Evolutionary conservation across 2,888 invertebrate species (phyloP).

Genomic region (Coenonympha glycerion): DNA sequence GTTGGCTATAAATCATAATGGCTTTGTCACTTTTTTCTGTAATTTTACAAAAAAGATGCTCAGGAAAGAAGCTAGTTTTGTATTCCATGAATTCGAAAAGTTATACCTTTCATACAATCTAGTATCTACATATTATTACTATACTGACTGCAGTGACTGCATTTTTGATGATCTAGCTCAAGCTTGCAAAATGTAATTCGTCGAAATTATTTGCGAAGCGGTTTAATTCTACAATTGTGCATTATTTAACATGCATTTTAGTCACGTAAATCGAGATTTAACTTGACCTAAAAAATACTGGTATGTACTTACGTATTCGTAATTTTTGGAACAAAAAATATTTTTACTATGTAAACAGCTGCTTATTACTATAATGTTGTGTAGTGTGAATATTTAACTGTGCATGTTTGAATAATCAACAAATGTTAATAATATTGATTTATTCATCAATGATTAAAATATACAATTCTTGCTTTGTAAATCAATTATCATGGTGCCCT

Average conservation of each 20-base stretch:
- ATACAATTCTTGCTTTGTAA: background rate
- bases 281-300: too few relatives aligned
- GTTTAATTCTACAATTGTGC: background rate
- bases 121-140: too few relatives aligned
- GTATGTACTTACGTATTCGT: too few relatives aligned
- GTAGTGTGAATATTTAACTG: slow-evolving; percentile 17
- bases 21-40: slow-evolving; percentile 52
- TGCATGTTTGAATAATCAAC: slow-evolving; percentile 2
- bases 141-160: too few relatives aligned
- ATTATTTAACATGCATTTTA: slow-evolving; percentile 4
- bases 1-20: slow-evolving; percentile 57
- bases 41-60: slow-evolving; percentile 25
- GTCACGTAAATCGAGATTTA: background rate
- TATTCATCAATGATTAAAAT: background rate
- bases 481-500: background rate
- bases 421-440: background rate
- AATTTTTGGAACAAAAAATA: too few relatives aligned
- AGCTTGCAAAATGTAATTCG: slow-evolving; percentile 13
- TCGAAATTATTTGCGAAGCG: background rate
- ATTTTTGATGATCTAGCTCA: too few relatives aligned
- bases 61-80: slow-evolving; percentile 9
- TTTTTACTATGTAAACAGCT: too few relatives aligned
- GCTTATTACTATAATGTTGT: too few relatives aligned
- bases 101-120: too few relatives aligned
- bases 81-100: background rate